These are phyloP conservation scores for Chloromyia formosa DNA, from an alignment of 2,888 invertebrate species.

Conservation along the genomic window DNA sequence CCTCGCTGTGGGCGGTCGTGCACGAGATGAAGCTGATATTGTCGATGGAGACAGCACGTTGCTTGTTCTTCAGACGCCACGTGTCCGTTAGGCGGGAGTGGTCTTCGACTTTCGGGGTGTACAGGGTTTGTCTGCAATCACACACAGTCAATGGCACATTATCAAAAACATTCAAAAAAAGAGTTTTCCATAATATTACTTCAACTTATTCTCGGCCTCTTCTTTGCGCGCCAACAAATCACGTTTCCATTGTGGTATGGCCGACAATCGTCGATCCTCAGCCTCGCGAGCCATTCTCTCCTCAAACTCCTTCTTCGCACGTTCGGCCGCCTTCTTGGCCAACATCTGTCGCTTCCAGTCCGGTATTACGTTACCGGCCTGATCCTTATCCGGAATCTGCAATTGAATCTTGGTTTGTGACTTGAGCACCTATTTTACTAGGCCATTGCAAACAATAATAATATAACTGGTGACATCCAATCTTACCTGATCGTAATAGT, in stretches of 20 bases:
- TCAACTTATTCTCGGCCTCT: slow-evolving; percentile 78
- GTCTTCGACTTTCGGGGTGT: slow-evolving; percentile 76
- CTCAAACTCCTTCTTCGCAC: slow-evolving; percentile 89
- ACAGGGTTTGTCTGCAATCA: slow-evolving; percentile 68
- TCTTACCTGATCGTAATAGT: slow-evolving; percentile 89
- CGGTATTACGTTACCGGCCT: slow-evolving; percentile 88
- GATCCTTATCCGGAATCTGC: slow-evolving; percentile 89
- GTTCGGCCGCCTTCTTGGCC: slow-evolving; percentile 93
- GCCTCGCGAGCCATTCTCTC: slow-evolving; percentile 85
- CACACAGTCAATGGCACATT: no score
- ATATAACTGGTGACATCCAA: slow-evolving; percentile 11
- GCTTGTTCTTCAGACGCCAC: slow-evolving; percentile 62
- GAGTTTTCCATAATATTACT: slow-evolving; percentile 65
- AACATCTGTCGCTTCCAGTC: slow-evolving; percentile 96
- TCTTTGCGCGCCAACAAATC: slow-evolving; percentile 86
- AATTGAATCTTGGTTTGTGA: slow-evolving; percentile 39
- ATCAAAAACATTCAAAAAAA: slow-evolving; percentile 49
- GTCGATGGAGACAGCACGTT: slow-evolving; percentile 72
- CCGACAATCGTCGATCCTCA: slow-evolving; percentile 82
- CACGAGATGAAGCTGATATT: slow-evolving; percentile 67
- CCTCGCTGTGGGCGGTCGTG: slow-evolving; percentile 56
- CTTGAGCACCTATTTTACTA: slow-evolving; percentile 26
- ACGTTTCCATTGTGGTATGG: slow-evolving; percentile 94
- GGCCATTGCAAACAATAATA: no score
- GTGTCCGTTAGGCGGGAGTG: slow-evolving; percentile 65